Percentiles rank a stretch among this genome's conserved stretches.
Evolutionary conservation across 1,140 invertebrate species (phyloP).

Genomic region (Heliothis virescens): DNA sequence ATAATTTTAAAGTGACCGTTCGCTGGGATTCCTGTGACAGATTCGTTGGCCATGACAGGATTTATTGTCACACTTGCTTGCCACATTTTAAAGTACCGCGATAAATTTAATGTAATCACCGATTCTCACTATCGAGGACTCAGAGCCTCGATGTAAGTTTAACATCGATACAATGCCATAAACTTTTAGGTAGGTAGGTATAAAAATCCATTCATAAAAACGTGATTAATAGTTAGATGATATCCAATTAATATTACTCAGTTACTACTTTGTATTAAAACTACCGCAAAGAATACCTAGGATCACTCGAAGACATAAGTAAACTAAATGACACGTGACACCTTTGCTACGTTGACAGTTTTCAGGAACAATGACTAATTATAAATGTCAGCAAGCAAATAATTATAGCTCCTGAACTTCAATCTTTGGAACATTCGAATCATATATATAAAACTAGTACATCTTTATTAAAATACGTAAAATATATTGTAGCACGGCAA

Average conservation of each 20-base stretch:
- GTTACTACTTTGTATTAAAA: too few species aligned
- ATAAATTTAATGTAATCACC: constrained; percentile 49
- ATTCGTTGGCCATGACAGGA: constrained; percentile 64
- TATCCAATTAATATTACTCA: too few species aligned
- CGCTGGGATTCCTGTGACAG: constrained; percentile 59
- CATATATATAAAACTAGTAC: not conserved
- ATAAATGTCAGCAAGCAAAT: not conserved
- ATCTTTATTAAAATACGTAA: not conserved
- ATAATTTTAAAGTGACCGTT: constrained; percentile 75
- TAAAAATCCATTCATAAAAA: too few species aligned
- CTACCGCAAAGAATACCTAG: not conserved
- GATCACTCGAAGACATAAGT: too few species aligned
- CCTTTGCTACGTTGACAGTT: not conserved
- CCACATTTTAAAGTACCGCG: constrained; percentile 46
- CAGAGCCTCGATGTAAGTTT: constrained; percentile 11
- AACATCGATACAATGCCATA: not conserved
- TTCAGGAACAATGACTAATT: constrained; percentile 3
- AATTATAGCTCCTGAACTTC: constrained; percentile 13
- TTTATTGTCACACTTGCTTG: constrained; percentile 61
- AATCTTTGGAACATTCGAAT: constrained; percentile 12
- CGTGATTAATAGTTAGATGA: too few species aligned
- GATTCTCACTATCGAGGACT: constrained; percentile 30
- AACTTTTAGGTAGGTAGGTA: too few species aligned
- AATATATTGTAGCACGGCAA: not conserved
- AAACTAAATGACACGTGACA: too few species aligned